phyloP scores from a whole-genome alignment of 92 coral and sea anemone species.

The Palythoa grandiflora region DNA sequence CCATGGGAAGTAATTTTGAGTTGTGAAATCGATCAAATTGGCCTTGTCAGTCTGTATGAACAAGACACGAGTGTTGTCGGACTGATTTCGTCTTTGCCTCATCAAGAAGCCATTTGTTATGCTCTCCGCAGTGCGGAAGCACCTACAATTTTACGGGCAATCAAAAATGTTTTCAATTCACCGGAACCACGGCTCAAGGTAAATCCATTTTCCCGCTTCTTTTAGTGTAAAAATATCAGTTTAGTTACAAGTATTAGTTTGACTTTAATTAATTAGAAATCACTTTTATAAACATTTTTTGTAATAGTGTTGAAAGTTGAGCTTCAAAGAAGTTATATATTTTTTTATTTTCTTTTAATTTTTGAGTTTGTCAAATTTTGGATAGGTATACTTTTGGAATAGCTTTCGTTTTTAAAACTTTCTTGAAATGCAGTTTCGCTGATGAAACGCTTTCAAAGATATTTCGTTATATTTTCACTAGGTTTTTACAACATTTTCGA shows the following conservation, averaged over 20 bases:
- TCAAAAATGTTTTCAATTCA: slow-evolving; percentile 78
- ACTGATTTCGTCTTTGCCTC: slow-evolving; percentile 73
- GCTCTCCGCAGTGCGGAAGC: slow-evolving; percentile 83
- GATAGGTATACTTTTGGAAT: no score
- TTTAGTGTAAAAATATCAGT: neutral
- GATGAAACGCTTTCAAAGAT: neutral
- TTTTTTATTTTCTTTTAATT: no score
- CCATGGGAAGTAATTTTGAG: slow-evolving; percentile 93
- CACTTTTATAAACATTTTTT: no score
- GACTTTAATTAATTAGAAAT: neutral
- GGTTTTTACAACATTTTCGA: neutral
- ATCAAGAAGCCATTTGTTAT: slow-evolving; percentile 80
- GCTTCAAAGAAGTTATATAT: no score
- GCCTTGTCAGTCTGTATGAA: slow-evolving; percentile 79
- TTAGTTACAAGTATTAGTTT: neutral
- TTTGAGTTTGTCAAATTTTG: no score
- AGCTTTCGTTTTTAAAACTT: no score
- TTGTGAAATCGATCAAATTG: slow-evolving; percentile 82
- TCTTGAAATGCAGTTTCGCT: no score
- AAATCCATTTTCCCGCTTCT: slow-evolving; percentile 12
- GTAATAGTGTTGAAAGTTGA: no score
- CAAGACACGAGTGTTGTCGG: slow-evolving; percentile 79
- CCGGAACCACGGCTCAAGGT: slow-evolving; percentile 76
- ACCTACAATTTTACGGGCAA: slow-evolving; percentile 67
- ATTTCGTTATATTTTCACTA: neutral